Conservation (phyloP, 2,888 invertebrate species). For the Papilio demoleus region DNA sequence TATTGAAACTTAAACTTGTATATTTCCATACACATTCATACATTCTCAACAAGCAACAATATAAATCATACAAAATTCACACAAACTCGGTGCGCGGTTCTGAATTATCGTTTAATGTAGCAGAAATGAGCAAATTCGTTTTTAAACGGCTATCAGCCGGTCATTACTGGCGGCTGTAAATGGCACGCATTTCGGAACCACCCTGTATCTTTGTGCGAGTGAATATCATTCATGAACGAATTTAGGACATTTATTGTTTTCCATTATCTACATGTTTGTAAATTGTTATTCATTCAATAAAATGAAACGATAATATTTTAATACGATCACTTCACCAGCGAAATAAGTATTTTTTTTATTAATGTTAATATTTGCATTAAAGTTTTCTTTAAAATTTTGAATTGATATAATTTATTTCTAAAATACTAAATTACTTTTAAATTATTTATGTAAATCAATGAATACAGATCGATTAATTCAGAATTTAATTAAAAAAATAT, state of each 20-base stretch:
- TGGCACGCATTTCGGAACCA: conserved; percentile 54
- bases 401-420: too few relatives aligned
- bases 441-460: too few relatives aligned
- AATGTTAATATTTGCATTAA: too few relatives aligned
- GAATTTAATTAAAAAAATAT: too few relatives aligned
- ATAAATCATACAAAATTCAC: conserved; percentile 23
- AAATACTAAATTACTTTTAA: too few relatives aligned
- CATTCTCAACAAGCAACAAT: too few relatives aligned
- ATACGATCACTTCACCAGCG: too few relatives aligned
- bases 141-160: conserved; percentile 84
- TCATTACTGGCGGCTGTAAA: conserved; percentile 78
- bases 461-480: too few relatives aligned
- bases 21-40: too few relatives aligned
- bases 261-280: neutral
- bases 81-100: too few relatives aligned
- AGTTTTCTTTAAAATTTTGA: too few relatives aligned
- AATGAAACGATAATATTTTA: neutral
- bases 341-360: neutral
- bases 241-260: conserved; percentile 37
- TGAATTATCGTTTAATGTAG: conserved; percentile 81
- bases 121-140: conserved; percentile 85
- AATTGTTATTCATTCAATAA: neutral
- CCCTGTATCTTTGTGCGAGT: conserved; percentile 39
- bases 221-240: conserved; percentile 23
- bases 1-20: too few relatives aligned